Evolutionary conservation across 2,113 vertebrate species (phyloP), one percentile per base, ranked within the genome.

Genomic region (Pluvianellus socialis): DNA sequence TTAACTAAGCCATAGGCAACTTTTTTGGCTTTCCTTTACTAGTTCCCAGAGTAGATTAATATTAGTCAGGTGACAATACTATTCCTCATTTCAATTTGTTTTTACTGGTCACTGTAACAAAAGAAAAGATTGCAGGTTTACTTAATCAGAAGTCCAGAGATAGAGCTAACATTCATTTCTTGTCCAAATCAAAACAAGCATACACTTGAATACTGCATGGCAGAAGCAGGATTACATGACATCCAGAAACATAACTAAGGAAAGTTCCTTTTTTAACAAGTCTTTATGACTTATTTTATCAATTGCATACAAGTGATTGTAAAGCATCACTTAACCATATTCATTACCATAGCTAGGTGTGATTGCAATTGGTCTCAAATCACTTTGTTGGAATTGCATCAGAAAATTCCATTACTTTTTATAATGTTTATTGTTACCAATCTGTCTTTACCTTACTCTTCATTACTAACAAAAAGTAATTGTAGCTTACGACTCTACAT

Each of bases 361-460:
- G n/a, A 82, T 56, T 82, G 30, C 22, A 53, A 12, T 70, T 92
- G 49, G 55, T 59, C 53, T 94, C 82, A 79, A 88, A 79, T 79
- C 45, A 65, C 35, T 15, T 72, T 23, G 47, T n/a, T 22, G 18
- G 45, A 79, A 96, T 76, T 71, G 40, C 56, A 85, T 59, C 56
- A 72, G 92, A 67, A 90, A 75, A 92, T 62, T 90, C 18, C 14
- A 92, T 94, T 93, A 79, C 67, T 79, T 90, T 17, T 65, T 90
- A 50, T 53, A 95, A 66, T 1, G 12, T 75, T 88, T 86, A 71
- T 62, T 80, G 56, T 81, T 74, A 63, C 11, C n/a, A 67, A 63
- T 87, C 72, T 89, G 32, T 86, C 44, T 86, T 86, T 76, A 77
- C 7, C 67, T 62, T 86, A 84, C 18, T 68, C 30, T 86, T 86